Evolutionary conservation across 2,113 vertebrate genomes (phyloP).

Genomic region (Cyprinodon tularosa): DNA sequence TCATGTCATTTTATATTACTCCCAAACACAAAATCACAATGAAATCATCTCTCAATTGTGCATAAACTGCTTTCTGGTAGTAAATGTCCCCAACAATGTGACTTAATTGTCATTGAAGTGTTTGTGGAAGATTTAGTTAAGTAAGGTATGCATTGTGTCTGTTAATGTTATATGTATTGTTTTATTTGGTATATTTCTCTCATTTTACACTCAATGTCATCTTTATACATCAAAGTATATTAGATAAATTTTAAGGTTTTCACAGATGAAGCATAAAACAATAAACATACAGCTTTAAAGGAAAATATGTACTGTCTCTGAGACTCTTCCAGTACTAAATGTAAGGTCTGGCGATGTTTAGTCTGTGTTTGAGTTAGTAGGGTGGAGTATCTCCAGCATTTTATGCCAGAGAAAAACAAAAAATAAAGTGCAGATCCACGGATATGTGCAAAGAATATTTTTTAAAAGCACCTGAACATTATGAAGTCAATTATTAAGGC

Average conservation of each 20-base stretch:
- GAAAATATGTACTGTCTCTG: background rate
- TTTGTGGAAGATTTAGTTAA: background rate
- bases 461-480: slow-evolving; percentile 19
- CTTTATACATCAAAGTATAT: background rate
- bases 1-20: slow-evolving; percentile 46
- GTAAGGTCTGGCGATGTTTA: slow-evolving; percentile 63
- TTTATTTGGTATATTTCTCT: background rate
- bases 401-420: background rate
- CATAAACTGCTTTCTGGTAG: background rate
- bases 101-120: slow-evolving; percentile 46
- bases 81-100: slow-evolving; percentile 63
- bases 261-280: background rate
- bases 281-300: background rate
- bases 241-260: background rate
- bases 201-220: background rate
- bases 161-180: background rate
- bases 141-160: background rate
- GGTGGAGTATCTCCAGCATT: slow-evolving; percentile 56
- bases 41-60: background rate
- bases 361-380: slow-evolving; percentile 59
- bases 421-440: background rate
- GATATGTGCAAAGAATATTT: background rate
- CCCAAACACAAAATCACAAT: slow-evolving; percentile 54
- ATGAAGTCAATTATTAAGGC: slow-evolving; percentile 4
- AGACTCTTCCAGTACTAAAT: slow-evolving; percentile 24